phyloP scores from a whole-genome alignment of 2,797 vertebrate species.

The Sebastes goodei region DNA sequence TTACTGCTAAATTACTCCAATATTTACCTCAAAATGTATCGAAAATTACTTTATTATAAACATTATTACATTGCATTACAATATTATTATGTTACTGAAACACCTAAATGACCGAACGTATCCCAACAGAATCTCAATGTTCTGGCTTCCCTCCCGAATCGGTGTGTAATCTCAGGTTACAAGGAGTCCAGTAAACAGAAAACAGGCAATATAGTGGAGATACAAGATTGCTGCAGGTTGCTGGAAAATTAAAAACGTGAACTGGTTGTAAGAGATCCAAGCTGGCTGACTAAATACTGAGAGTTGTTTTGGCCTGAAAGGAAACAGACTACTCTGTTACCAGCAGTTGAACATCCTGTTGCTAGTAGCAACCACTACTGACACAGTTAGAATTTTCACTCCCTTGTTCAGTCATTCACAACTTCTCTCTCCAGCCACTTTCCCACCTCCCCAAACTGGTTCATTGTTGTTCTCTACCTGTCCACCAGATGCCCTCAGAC shows the following conservation, averaged over 20 bases:
- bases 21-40: too few relatives aligned
- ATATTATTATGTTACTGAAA: neutral
- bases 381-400: neutral
- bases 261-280: neutral
- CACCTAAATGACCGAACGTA: neutral
- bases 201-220: neutral
- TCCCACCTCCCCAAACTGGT: neutral
- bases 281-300: neutral
- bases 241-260: neutral
- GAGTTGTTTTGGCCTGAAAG: neutral
- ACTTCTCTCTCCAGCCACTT: neutral
- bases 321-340: neutral
- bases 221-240: neutral
- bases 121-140: neutral
- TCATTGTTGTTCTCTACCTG: neutral
- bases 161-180: too few relatives aligned
- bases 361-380: neutral
- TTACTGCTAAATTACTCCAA: too few relatives aligned
- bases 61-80: too few relatives aligned
- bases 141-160: neutral
- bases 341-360: neutral
- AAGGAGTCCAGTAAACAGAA: neutral
- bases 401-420: neutral
- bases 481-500: neutral
- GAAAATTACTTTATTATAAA: too few relatives aligned